These are phyloP conservation scores for Ametastegia equiseti DNA, from an alignment of 2,888 invertebrate species.

Conservation along the genomic window DNA sequence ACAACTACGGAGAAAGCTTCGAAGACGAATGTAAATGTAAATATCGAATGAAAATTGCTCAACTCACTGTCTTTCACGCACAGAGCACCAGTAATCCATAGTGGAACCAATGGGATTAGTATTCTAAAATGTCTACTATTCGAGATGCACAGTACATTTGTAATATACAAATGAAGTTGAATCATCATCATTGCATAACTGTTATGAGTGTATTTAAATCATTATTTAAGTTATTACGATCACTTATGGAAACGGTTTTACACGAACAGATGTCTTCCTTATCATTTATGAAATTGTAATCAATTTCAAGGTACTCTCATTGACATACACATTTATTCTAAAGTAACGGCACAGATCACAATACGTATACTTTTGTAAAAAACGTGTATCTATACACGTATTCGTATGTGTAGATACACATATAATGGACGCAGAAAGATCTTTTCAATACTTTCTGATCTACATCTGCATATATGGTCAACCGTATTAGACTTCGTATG, in stretches of 20 bases:
- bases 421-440: conserved; percentile 8
- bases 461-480: not conserved
- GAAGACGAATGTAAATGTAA: not conserved
- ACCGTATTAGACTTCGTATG: not conserved
- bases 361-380: not conserved
- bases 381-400: not conserved
- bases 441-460: conserved; percentile 24
- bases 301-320: not conserved
- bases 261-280: not conserved
- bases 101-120: conserved; percentile 67
- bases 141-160: conserved; percentile 62
- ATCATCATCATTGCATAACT: conserved; percentile 70
- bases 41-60: conserved; percentile 14
- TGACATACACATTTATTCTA: not conserved
- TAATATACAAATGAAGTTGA: conserved; percentile 66
- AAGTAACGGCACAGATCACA: not conserved
- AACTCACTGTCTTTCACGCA: conserved; percentile 74
- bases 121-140: conserved; percentile 64
- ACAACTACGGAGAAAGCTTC: not conserved
- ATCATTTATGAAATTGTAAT: not conserved
- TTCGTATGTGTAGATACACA: not conserved
- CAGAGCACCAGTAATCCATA: conserved; percentile 72
- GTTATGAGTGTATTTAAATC: conserved; percentile 61
- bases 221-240: conserved; percentile 44
- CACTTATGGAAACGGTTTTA: not conserved